Evolutionary conservation across 1,140 invertebrate species (phyloP), one percentile per base, ranked within the genome.

Genomic region (Lutraria rhynchaena): DNA sequence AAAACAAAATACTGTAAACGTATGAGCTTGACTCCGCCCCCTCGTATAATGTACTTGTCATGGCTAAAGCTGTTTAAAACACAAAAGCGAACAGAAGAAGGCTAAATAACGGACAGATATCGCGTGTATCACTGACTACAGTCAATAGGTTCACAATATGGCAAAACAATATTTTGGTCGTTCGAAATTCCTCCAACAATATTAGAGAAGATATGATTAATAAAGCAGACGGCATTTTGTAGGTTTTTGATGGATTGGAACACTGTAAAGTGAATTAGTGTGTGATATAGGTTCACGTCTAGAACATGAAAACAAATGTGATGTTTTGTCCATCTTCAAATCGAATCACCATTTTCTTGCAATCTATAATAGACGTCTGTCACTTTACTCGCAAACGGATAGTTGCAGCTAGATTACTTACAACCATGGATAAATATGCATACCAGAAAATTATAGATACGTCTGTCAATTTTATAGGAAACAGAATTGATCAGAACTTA

Each of bases 1-100:
- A 55, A 60, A 75, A 63, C 73, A 27, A 22, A 75, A 7, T 24
- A 29, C 57, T 63, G 46, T 75, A 75, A 75, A 75, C 73, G 61
- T 75, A 19, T 17, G 46, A 61, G 27, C 3, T 17, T 41, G 31
- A 37, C 73, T 51, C 73, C 73, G 55, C 73, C 73, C 37, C 19
- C 46, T 57, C 22, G 31, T 33, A 71, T 71, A 37, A 55, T 71
- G 22, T 55, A 57, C 69, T 55, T 57, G 69, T 55, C 49, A 71
- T 71, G 49, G 46, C 19, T 27, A 33, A 71, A 37, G 49, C 69
- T 46, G 29, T 3, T 37, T 29, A 19, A 65, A 51, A 49, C 41
- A 67, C 27, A 46, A 67, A 31, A 67, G 27, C 44, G 13, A 41
- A 46, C 44, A 31, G 63, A 24, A 44, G 22, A 22, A 11, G 41